Conservation (phyloP, 2,888 invertebrate species). For the Oxytorus armatus region DNA sequence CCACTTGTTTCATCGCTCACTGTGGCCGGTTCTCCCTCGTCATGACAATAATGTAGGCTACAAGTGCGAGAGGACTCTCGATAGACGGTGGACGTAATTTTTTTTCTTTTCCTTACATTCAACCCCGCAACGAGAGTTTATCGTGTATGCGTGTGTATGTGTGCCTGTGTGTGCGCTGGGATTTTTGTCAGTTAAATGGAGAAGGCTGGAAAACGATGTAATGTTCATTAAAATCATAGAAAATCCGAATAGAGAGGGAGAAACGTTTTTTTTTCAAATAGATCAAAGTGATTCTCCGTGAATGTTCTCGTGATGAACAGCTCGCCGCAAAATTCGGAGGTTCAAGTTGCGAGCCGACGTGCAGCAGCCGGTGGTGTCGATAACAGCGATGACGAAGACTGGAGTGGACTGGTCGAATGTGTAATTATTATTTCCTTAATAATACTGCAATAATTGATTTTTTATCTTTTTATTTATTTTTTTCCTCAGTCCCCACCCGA, state of each 20-base stretch:
- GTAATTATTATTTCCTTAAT: slow-evolving; percentile 72
- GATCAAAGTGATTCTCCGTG: background rate
- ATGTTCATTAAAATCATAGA: background rate
- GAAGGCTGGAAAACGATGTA: background rate
- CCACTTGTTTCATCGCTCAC: slow-evolving; percentile 29
- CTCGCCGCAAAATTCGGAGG: slow-evolving; percentile 79
- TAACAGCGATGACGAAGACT: slow-evolving; percentile 83
- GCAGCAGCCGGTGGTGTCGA: slow-evolving; percentile 73
- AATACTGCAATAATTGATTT: background rate
- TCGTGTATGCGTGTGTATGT: no score
- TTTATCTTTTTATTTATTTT: no score
- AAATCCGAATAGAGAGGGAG: background rate
- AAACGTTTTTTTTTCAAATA: background rate
- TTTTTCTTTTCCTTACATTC: slow-evolving; percentile 30
- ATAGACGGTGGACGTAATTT: slow-evolving; percentile 31
- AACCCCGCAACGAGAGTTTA: slow-evolving; percentile 5
- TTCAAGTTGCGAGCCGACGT: slow-evolving; percentile 72
- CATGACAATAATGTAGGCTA: slow-evolving; percentile 63
- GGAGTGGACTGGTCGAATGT: slow-evolving; percentile 83
- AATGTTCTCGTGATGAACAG: slow-evolving; percentile 76
- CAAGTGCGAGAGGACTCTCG: slow-evolving; percentile 43
- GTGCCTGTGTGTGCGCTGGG: no score
- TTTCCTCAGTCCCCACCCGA: no score
- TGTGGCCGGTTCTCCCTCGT: slow-evolving; percentile 20
- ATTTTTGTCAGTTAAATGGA: no score